Evolutionary conservation across 64 coral and sea anemone species (phyloP), one percentile per base, ranked within the genome.

Genomic region (Astreopora myriophthalma): DNA sequence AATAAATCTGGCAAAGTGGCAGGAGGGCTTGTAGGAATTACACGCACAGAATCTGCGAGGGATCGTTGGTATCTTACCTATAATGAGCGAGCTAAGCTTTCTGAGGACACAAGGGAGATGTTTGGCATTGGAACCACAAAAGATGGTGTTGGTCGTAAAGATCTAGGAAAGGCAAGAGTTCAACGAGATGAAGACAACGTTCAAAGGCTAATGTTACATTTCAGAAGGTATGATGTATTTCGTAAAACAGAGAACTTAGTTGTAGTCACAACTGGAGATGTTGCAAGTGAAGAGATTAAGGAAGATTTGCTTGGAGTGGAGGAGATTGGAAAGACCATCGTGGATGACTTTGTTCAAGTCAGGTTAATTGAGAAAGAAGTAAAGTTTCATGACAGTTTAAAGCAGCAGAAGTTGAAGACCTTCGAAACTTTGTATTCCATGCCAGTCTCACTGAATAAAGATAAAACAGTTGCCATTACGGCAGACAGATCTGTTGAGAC

Each of bases 31-130:
- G 93, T 89, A 28, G 93, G 78, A 51, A 89, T 94, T 14, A 94
- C 93, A 20, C 29, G 71, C 44, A 77, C 86, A 63, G 87, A 94
- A 36, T 52, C 93, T 7, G 87, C 87, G 69, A 51, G 79, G 51
- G 87, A 90, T 94, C 79, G 87, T 22, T 94, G 93, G 87, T 89
- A 79, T 20, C 69, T 32, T 5, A 88, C 92, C 3, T 79, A 94
- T 69, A 94, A 89, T 24, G 88, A 95, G 23, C 69, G 94, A 44
- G 81, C 88, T 5, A 71, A 80, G 62, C 26, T 95, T 19, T 78
- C 94, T 27, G 72, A 92, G 12, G 67, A 92, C n/a, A 92, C 94
- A 20, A 92, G 87, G 87, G 46, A n/a, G 34, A 95, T 95, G 88
- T 91, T 95, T 95, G 61, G 36, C 71, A 30, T 91, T 32, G 29